A percentile compares a stretch with the other conserved stretches of the same genome.
These are phyloP conservation scores for Geotrypetes seraphini DNA, from an alignment of 2,797 vertebrate genomes.

Conservation along the genomic window DNA sequence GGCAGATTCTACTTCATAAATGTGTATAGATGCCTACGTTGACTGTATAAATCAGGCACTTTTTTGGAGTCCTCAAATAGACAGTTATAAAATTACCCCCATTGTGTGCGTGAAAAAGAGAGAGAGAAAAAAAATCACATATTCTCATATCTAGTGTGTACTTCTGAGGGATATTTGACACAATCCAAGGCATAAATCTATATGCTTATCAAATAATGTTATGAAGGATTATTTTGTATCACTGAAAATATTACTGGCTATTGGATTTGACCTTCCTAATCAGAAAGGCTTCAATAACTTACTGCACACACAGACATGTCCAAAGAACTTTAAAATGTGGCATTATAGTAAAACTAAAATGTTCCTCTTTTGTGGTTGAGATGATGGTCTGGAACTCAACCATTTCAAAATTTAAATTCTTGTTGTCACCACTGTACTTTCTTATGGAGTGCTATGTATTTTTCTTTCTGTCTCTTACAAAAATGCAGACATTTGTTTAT, in stretches of 20 bases:
- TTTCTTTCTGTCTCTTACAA: too few species aligned
- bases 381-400: slow-evolving; percentile 40
- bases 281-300: slow-evolving; percentile 36
- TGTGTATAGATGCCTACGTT: too few species aligned
- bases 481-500: slow-evolving; percentile 47
- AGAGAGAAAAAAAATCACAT: too few species aligned
- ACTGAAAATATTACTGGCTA: slow-evolving; percentile 37
- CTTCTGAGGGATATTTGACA: slow-evolving; percentile 42
- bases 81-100: too few species aligned
- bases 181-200: slow-evolving; percentile 43
- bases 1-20: too few species aligned
- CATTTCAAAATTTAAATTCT: slow-evolving; percentile 51
- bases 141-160: slow-evolving; percentile 40
- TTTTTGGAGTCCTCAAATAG: too few species aligned
- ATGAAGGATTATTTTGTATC: slow-evolving; percentile 33
- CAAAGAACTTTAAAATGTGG: slow-evolving; percentile 41
- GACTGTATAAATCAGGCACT: too few species aligned
- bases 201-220: too few species aligned
- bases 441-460: too few species aligned
- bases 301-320: slow-evolving; percentile 32
- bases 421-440: slow-evolving; percentile 46
- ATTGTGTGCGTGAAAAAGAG: slow-evolving; percentile 24
- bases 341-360: slow-evolving; percentile 38
- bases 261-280: slow-evolving; percentile 29
- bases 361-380: slow-evolving; percentile 21